Evolutionary conservation across 1,140 invertebrate genomes (phyloP).

Genomic region (Pararge aegeria): DNA sequence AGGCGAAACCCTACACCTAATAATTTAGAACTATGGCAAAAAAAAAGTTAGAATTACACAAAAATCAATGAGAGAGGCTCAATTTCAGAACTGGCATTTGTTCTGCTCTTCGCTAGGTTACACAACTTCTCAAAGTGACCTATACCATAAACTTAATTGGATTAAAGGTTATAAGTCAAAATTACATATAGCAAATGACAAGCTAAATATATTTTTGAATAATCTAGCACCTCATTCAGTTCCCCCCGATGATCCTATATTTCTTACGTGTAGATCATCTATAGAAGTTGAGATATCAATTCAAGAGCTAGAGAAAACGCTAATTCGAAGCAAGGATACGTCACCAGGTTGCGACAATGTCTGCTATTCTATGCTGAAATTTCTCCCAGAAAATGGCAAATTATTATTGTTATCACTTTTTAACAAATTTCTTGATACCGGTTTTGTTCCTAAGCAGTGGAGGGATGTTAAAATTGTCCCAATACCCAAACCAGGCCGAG

Average conservation of each 20-base stretch:
- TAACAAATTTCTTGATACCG: slow-evolving; percentile 1
- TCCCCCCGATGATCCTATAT: not conserved
- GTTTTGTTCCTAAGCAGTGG: slow-evolving; percentile 17
- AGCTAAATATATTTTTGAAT: too few species aligned
- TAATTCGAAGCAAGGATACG: slow-evolving; percentile 10
- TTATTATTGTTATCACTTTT: slow-evolving; percentile 8
- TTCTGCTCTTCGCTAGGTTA: not conserved
- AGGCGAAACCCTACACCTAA: not conserved
- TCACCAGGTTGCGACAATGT: slow-evolving; percentile 11
- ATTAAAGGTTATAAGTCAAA: too few species aligned
- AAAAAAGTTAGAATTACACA: not conserved
- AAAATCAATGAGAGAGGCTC: not conserved
- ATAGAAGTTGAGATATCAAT: too few species aligned
- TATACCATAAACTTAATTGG: too few species aligned
- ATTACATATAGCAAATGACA: too few species aligned
- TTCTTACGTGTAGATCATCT: not conserved
- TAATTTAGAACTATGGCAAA: not conserved
- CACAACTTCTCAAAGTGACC: too few species aligned
- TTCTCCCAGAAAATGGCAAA: not conserved
- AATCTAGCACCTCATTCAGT: too few species aligned
- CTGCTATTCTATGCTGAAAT: slow-evolving; percentile 10
- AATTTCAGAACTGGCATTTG: not conserved
- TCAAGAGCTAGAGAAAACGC: not conserved
- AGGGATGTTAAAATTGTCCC: slow-evolving; percentile 9
- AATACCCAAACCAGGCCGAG: not conserved